Base-by-base conservation (phyloP, 2,888 invertebrate species). In the Diabrotica balteata region DNA sequence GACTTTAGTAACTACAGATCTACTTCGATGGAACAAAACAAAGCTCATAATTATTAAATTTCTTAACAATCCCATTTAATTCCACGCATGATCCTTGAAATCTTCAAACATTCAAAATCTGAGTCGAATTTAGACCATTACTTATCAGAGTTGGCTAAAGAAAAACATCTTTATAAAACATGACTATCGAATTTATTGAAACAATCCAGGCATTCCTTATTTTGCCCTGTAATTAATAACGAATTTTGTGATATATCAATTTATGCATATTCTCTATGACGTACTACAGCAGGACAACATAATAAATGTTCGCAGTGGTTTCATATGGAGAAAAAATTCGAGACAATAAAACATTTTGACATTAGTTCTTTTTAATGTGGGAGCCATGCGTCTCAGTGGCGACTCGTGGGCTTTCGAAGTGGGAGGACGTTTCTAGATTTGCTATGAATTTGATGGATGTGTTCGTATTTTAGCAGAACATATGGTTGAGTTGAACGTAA, bases 341-440 rank as follows among this genome's bases (percentile, higher is more conserved):
- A 70, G 63, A 71, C 71, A 72, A 73, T 73, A 72, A 73, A 73
- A 58, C 73, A 72, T 66, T 69, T 63, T 63, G 72, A 70, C 73
- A 66, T 68, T 67, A 72, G 67, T 72, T 62, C 66, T 70, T 72
- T 75, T 74, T 66, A 73, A 71, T 68, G 72, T 70, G 66, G 68
- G 54, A 69, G 59, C 70, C 67, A 64, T 70, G 72, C 32, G 43
- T 58, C 8, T 46, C 62, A 62, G 62, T 62, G 54, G 62, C 55
- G 62, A 22, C 43, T 43, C 54, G 62, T 62, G 49, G 59, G 59
- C 5, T 59, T 57, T 59, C 10, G 11, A 51, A 51, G 59, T 49
- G 59, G 62, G 62, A 32, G 62, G 54, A 62, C 62, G 45, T n/a
- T 55, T 62, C 53, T 22, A 10, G 22, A 11, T 52, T 52, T 8